Evolutionary conservation across 1,140 invertebrate genomes (phyloP), one percentile per base, ranked within the genome.

Genomic region (Euwallacea similis): DNA sequence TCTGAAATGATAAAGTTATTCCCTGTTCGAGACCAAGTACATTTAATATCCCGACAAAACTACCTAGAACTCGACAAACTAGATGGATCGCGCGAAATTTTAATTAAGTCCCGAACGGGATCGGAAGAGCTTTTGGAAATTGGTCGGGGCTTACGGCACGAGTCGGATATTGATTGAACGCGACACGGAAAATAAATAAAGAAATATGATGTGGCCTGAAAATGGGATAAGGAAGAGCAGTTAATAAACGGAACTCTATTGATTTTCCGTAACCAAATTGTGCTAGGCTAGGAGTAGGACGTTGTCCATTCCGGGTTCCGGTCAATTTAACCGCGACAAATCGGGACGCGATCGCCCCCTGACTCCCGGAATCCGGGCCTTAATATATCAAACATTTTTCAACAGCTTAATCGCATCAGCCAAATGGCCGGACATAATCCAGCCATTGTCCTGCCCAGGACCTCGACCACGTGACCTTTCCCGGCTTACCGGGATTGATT

Each of bases 311-410:
- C 16, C 47, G 16, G 41, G 21, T 50, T 58, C 42, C 54, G 59
- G 46, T 55, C 60, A 69, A 69, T 69, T 69, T 62, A 69, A 54
- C 67, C 9, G 7, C 59, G 47, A 69, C 67, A 69, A 69, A 69
- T 69, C 7, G 66, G 13, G 16, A 2, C 44, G 16, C 46, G 15
- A 62, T 69, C 42, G 58, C 7, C 60, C 67, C 67, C 59, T n/a
- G 50, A 42, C 60, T 69, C n/a, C 11, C 13, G 9, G 16, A 61
- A 69, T 43, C 47, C 60, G 7, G 67, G 46, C 59, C 60, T 69
- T 68, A 67, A 67, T 69, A 69, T 62, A 69, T 69, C 67, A 69
- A 69, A 69, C 67, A 69, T 69, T 69, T 69, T 69, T 69, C 59
- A 69, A 69, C 67, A 55, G 47, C 33, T 69, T 69, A 69, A 69